Conservation (phyloP, 2,113 vertebrate genomes). For the Microcebus murinus region DNA sequence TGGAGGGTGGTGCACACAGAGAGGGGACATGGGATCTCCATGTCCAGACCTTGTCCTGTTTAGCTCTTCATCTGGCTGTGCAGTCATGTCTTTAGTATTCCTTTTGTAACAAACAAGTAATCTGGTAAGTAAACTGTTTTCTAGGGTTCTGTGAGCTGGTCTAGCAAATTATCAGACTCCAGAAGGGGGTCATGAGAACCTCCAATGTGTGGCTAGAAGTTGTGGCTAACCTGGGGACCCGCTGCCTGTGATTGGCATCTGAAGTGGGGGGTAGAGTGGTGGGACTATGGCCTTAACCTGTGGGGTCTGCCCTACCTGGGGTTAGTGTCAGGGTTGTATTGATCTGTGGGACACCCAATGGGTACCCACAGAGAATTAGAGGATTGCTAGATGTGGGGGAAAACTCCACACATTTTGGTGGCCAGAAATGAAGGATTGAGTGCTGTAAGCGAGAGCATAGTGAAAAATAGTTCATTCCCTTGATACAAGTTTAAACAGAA, state of each 20-base stretch:
- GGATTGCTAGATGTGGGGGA: background rate
- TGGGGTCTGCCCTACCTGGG: background rate
- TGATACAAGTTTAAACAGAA: background rate
- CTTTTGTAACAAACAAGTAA: background rate
- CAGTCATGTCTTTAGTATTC: background rate
- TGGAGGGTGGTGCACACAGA: fast-evolving
- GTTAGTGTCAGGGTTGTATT: too few species aligned
- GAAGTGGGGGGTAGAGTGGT: background rate
- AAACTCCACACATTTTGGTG: background rate
- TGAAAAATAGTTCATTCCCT: background rate
- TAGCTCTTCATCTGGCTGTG: background rate
- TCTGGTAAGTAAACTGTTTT: background rate
- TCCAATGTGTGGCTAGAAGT: background rate
- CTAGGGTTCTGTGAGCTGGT: background rate
- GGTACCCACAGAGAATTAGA: background rate
- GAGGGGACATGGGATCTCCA: background rate
- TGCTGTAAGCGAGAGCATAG: background rate
- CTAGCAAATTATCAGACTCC: background rate
- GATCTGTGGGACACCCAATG: background rate
- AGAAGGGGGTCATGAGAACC: background rate
- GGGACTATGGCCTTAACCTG: background rate
- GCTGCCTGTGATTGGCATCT: background rate
- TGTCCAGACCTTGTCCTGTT: background rate
- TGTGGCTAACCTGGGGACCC: background rate
- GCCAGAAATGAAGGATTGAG: background rate